Base-by-base conservation (phyloP, 2,888 invertebrate genomes). In the Thecophora atra region DNA sequence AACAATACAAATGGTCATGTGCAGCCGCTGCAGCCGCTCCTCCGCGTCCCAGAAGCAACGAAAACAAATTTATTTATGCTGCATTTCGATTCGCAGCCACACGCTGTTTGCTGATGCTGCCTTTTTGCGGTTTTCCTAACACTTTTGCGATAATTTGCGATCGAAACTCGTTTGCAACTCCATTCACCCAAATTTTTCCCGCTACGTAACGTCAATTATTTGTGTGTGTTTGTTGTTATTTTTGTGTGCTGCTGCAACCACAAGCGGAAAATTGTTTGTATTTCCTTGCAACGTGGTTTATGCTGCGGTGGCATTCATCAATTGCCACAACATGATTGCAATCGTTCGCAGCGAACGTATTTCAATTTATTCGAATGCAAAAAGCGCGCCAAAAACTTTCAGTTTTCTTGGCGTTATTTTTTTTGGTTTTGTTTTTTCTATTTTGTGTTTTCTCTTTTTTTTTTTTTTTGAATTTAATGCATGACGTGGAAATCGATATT, bases 171-270 rank as follows among this genome's bases (percentile, higher is more conserved):
- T 60, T 60, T 30, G 47, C 62, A 5, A 42, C n/a, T 77, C 79
- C 82, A 80, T 81, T 81, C 82, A 81, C 83, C 81, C 76, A 82
- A 80, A 82, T 81, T 81, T 64, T 83, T 82, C 13, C 6, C 54
- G 21, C 68, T 37, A 19, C 28, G 2, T 26, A 66, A 52, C 51
- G 26, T 17, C 11, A 69, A 66, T 19, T 54, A 54, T 54, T 54
- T 54, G 5, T 21, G 54, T 0, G n/a, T 21, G 19, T 19, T 54
- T 54, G 54, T 54, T 54, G 51, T 51, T 51, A 4, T 51, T 51
- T 6, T 51, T 51, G 28, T 30, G n/a, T 21, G 66, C 51, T 37
- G 17, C 17, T 13, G 30, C 60, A 69, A 60, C 47, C 47, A 30
- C 44, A 47, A 26, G n/a, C 19, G n/a, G 42, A 52, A 70, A 70